Evolutionary conservation across 2,888 invertebrate genomes (phyloP), one percentile per base, ranked within the genome.

Genomic region (Ophraella communa): DNA sequence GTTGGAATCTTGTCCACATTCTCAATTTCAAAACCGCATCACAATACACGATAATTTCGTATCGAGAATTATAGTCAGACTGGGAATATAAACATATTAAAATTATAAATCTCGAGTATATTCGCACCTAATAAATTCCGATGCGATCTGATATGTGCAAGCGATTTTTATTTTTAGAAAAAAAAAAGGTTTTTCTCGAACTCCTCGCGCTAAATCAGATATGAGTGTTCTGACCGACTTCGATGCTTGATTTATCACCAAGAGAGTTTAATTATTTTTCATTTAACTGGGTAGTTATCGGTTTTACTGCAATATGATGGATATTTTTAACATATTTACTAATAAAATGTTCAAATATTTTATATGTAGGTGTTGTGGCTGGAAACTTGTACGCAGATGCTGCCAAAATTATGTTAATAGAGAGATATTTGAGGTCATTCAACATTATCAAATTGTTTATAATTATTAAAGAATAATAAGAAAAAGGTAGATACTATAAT

Each of bases 41-140:
- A 55, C 55, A 55, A 55, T 44, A 42, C 27, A 35, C 23, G 24
- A 44, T 55, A 55, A 42, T 24, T 55, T 44, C 10, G 24, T 24
- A 55, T 55, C 44, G 27, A 44, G 42, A 55, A 44, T 55, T 55
- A 55, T 55, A 23, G 42, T 44, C 44, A 24, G 17, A 55, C n/a
- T 42, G 27, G 23, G 44, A 44, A 55, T 24, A 55, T 55, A 55
- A 55, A 55, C 55, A 44, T 55, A 42, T 24, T 27, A 44, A 51
- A 55, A 44, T 55, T 55, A 55, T 55, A 27, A 55, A 55, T 55
- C 11, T 42, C 42, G 24, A 27, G 7, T 42, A 42, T 44, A 44
- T 55, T 55, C 44, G 18, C 55, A 55, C 55, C 27, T 42, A 55
- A 55, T 55, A 55, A 44, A 55, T 55, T 42, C 23, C 23, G 23